Evolutionary conservation across 2,797 vertebrate species (phyloP), one percentile per base, ranked within the genome.

Genomic region (Ctenopoma multispine): DNA sequence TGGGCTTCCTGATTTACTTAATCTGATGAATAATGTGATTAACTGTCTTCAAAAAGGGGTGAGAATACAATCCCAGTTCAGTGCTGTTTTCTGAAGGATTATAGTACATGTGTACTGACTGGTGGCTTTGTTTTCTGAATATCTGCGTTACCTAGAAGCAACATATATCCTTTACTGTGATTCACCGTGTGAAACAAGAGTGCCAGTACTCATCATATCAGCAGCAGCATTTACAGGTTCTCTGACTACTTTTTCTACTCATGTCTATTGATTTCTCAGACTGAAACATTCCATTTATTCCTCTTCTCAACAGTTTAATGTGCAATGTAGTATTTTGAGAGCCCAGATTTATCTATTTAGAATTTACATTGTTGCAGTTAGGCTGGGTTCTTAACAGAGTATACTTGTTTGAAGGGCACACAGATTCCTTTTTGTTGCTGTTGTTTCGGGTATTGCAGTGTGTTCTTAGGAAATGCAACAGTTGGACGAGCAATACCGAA

Each of bases 231-330:
- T 82, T 73, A 70, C 69, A 56, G 41, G 5, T 75, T 41, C 21
- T 77, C 20, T 53, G 20, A 69, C 20, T 40, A 60, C 11, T 50
- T 69, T 58, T 64, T 77, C 63, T 53, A 18, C 50, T 69, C 10
- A 0, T 7, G 12, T 71, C 48, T 46, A 9, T 80, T 49, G n/a
- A 54, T 66, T 83, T 75, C 44, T 34, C 66, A 54, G 71, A 49
- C 74, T 80, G 60, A 81, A 75, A 87, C 89, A 90, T 92, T 91
- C 87, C 86, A 83, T 55, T 81, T 50, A 80, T 62, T 84, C 49
- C 50, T 73, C 56, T 61, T 60, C 57, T 69, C 44, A 82, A 80
- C 75, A 69, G 62, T 71, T 83, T 40, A 18, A 78, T 77, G 83
- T 89, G 82, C 83, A 83, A 82, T 87, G 51, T 76, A 57, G 31